A percentile compares a stretch with the other conserved stretches of the same genome.
Conservation (phyloP, 2,113 vertebrate species). For the Colinus virginianus region DNA sequence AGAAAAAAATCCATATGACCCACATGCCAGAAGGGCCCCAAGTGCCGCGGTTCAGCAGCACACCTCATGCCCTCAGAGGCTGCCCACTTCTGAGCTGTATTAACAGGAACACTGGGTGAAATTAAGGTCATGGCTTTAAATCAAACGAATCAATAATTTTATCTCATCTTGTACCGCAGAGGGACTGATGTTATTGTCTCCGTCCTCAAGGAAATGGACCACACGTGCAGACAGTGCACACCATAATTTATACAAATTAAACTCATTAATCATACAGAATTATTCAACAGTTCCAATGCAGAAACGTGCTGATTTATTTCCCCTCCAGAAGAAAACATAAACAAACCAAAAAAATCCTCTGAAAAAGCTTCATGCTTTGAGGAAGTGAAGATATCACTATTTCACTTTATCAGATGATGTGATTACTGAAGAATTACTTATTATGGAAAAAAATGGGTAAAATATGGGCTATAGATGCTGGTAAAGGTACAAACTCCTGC, state of each 20-base stretch:
- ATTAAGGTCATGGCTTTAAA: background rate
- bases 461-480: background rate
- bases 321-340: background rate
- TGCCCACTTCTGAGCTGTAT: background rate
- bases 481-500: background rate
- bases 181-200: constrained; percentile 3
- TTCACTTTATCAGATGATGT: background rate
- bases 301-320: background rate
- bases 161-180: background rate
- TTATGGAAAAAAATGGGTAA: background rate
- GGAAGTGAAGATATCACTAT: background rate
- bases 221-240: background rate
- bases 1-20: background rate
- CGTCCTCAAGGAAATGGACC: constrained; percentile 22
- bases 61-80: background rate
- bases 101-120: background rate
- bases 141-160: constrained; percentile 22
- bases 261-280: constrained; percentile 12
- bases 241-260: constrained; percentile 20
- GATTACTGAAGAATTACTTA: background rate
- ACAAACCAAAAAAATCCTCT: background rate
- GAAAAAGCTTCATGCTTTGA: background rate
- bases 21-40: background rate
- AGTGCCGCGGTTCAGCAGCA: background rate
- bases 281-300: background rate